Base-by-base conservation (phyloP, 2,888 invertebrate species). In the Salpingus planirostris region DNA sequence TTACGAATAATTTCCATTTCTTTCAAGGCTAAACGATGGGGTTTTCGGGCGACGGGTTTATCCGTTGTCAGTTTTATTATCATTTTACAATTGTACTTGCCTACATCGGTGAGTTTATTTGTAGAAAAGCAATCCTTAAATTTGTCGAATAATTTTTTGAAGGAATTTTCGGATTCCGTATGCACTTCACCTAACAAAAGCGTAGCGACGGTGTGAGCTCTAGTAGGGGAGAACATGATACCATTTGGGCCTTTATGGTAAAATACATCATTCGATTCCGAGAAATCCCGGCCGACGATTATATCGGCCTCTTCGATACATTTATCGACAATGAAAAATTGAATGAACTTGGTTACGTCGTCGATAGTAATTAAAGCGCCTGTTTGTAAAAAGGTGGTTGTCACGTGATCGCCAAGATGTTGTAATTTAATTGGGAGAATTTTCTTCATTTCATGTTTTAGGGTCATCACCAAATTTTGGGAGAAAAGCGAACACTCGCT, bases 231-330 rank as follows among this genome's bases (percentile, higher is more conserved):
- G 13, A 26, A 26, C 3, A 26, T 13, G 5, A 26, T 26, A n/a
- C 26, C 26, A n/a, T 26, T 26, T 26, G 26, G 26, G n/a, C 26
- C 26, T 13, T 26, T 26, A 5, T 11, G 12, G 13, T 26, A 26
- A 12, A 10, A 13, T 6, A 26, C 26, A 26, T 7, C 13, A 26
- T 4, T 4, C 5, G 7, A 4, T 5, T 26, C 26, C 5, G 26
- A 12, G n/a, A 26, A 26, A n/a, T 26, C n/a, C 5, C 26, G 26
- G 6, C 26, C 26, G 7, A 26, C 13, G 13, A 26, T 26, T 26
- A 26, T 13, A 10, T 26, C 12, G n/a, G 26, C 13, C 4, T 4
- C 5, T 5, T 26, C 5, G 7, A 26, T 7, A 11, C 26, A 26
- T 26, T 26, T 26, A 26, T 10, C 12, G 5, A 26, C 26, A 26